Conservation (phyloP, 1,140 invertebrate species). For the Diabrotica virgifera region DNA sequence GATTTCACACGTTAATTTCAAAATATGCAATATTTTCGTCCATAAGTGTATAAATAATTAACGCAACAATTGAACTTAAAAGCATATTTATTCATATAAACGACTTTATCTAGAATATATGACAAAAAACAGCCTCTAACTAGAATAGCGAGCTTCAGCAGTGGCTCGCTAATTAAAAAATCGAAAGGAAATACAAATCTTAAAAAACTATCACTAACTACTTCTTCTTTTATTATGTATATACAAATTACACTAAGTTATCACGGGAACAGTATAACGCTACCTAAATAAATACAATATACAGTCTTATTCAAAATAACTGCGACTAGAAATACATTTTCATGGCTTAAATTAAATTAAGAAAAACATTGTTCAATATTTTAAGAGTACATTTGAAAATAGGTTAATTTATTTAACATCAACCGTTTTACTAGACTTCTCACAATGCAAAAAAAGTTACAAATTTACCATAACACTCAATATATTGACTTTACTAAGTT, state of each 20-base stretch:
- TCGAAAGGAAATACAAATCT: constrained; percentile 25
- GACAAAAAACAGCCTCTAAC: not conserved
- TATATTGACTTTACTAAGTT: too few species aligned
- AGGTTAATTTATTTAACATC: not conserved
- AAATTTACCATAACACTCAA: too few species aligned
- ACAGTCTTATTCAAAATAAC: constrained; percentile 28
- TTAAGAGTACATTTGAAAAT: constrained; percentile 2
- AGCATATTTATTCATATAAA: not conserved
- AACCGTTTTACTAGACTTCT: too few species aligned
- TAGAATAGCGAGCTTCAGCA: not conserved
- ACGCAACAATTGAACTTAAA: too few species aligned
- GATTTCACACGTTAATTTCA: too few species aligned
- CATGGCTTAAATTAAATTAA: constrained; percentile 4
- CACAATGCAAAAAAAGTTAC: too few species aligned
- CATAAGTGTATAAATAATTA: too few species aligned
- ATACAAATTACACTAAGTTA: constrained; percentile 24
- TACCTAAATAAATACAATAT: constrained; percentile 25
- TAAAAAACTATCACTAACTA: constrained; percentile 29
- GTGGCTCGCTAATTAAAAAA: not conserved
- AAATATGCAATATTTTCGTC: too few species aligned
- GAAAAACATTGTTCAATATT: not conserved
- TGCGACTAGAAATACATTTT: constrained; percentile 29
- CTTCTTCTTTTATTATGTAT: constrained; percentile 19
- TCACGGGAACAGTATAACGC: constrained; percentile 17
- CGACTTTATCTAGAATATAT: not conserved